Evolutionary conservation across 35 echinoderm and acorn worm species (phyloP), one percentile per base, ranked within the genome.

Genomic region (Diadema setosum): DNA sequence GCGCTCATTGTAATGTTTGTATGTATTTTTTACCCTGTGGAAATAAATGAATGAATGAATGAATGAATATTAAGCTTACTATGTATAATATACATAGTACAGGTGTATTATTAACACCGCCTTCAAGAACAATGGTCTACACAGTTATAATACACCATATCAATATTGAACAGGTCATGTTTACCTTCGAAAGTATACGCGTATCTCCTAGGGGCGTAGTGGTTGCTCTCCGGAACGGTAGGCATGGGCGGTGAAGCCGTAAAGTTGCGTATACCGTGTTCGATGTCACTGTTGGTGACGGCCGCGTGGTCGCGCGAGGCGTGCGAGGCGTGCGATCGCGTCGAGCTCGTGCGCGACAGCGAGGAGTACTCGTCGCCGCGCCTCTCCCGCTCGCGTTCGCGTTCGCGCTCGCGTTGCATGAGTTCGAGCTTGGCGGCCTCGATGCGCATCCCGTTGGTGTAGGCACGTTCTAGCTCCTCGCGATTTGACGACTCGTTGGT

Each of bases 231-330:
- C 1, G 92, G 92, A 4, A 94, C 87, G n/a, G 92, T 90, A 3
- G 87, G 87, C 24, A 94, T 44, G 2, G 92, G 92, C 34, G 92
- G 92, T 1, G 92, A 90, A 18, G 89, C 92, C 17, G 92, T 94
- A 23, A 94, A 94, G 36, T 90, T 41, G 8, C 88, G 42, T 5
- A 94, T 94, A 2, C 92, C 92, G 5, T 82, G 87, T 63, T 94
- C 92, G 23, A 94, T 42, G 65, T 94, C 92, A 37, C 92, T 94
- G 9, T 83, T 85, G 40, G 89, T 91, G 18, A 78, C 89, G 24
- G 82, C 29, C 39, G 82, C 40, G 16, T 64, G 70, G 20, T 91
- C 89, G 30, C 89, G 82, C 81, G 89, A 86, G n/a, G 45, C 82
- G 20, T 65, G 35, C 3, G 88, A 90, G n/a, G n/a, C n/a, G 27